Evolutionary conservation across 30 jellyfish, hydroid and myxozoan species (phyloP).

Genomic region (Haliclystus octoradiatus): DNA sequence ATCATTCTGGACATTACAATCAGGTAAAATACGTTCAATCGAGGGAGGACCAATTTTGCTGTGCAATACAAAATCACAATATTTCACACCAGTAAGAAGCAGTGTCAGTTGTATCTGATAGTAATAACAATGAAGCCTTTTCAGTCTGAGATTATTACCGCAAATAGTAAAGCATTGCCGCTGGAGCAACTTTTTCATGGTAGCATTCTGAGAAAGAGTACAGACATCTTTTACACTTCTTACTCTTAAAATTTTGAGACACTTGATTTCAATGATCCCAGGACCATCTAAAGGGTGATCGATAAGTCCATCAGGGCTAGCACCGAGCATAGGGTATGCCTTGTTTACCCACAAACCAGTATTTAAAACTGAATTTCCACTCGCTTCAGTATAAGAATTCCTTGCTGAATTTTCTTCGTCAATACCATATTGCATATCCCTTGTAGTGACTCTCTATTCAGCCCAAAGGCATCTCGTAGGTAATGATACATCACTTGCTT

Average conservation of each 20-base stretch:
- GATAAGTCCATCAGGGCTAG: conserved; percentile 53
- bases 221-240: too few relatives aligned
- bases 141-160: conserved; percentile 4
- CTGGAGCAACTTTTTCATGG: too few relatives aligned
- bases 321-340: conserved; percentile 27
- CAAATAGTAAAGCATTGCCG: conserved; percentile 1
- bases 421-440: conserved; percentile 16
- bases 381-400: conserved; percentile 18
- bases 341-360: conserved; percentile 41
- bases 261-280: conserved; percentile 24
- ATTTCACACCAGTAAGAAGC: conserved; percentile 29
- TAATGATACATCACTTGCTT: too few relatives aligned
- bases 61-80: conserved; percentile 56
- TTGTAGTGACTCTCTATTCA: conserved; percentile 2
- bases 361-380: conserved; percentile 11
- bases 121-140: conserved; percentile 26
- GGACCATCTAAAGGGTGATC: conserved; percentile 4
- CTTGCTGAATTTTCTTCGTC: conserved; percentile 23
- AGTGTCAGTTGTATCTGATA: conserved; percentile 55
- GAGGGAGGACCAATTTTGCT: conserved; percentile 45
- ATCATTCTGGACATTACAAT: conserved; percentile 10
- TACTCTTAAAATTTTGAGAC: conserved; percentile 17
- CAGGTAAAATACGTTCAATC: conserved; percentile 34
- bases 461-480: conserved; percentile 10
- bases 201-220: too few relatives aligned